Evolutionary conservation across 35 echinoderm and acorn worm species (phyloP).

Genomic region (Lytechinus variegatus): DNA sequence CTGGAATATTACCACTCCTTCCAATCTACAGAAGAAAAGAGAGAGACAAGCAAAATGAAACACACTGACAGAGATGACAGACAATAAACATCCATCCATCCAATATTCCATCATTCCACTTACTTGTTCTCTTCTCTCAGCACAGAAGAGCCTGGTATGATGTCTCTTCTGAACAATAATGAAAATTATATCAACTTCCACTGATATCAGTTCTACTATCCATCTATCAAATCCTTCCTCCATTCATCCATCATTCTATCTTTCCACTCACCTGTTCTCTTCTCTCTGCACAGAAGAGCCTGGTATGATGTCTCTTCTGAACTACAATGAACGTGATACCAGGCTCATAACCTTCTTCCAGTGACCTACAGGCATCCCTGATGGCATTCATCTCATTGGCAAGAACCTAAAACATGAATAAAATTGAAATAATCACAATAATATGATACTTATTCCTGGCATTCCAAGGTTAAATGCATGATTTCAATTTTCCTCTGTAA

Average conservation of each 20-base stretch:
- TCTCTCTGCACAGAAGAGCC: conserved; percentile 95
- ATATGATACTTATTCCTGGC: no score
- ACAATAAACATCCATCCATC: no score
- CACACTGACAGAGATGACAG: no score
- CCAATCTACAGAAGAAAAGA: conserved; percentile 67
- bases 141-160: not conserved
- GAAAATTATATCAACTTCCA: not conserved
- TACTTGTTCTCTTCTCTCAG: not conserved
- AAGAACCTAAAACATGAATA: conserved; percentile 72
- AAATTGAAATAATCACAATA: no score
- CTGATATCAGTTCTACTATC: not conserved
- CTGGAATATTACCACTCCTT: conserved; percentile 98
- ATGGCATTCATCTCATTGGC: conserved; percentile 93
- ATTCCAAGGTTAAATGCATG: no score
- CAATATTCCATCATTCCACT: not conserved
- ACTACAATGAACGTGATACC: conserved; percentile 98
- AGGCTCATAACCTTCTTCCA: conserved; percentile 94
- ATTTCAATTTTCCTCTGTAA: no score
- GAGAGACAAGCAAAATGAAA: conserved; percentile 8
- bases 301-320: conserved; percentile 98
- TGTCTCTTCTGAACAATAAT: not conserved
- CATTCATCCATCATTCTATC: not conserved
- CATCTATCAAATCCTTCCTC: not conserved
- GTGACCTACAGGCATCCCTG: conserved; percentile 84
- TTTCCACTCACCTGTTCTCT: conserved; percentile 80